Base-by-base conservation (phyloP, 2,797 vertebrate species). In the Sebastes vulpes region DNA sequence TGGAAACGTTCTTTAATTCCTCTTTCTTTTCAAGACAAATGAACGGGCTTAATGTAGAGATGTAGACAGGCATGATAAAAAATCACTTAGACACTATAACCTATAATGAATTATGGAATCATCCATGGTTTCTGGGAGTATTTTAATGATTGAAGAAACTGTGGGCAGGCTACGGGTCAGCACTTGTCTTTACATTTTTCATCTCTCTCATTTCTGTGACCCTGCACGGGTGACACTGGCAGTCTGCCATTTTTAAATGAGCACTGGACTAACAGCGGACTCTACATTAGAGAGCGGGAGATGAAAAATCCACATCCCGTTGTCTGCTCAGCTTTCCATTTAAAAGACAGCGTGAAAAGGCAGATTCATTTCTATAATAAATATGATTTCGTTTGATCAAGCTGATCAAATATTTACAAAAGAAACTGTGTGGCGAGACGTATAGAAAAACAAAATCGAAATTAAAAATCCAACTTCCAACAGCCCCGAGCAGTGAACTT, bases 101-200 rank as follows among this genome's bases (percentile, higher is more conserved):
- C 85, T 83, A 92, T 95, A 89, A 96, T 95, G 95, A 92, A 84
- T 89, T 91, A 89, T 86, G 87, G 94, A 95, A 94, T 94, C 77
- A 82, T 92, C 82, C 88, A 63, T 65, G 79, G 88, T 94, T 93
- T 83, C 90, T 80, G 75, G 91, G 91, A 92, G 88, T 93, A 95
- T 96, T 96, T 96, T 96, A 96, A 96, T 96, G 96, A 96, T 96
- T 95, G 94, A 93, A 92, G 90, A 95, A 95, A 87, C 90, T 75
- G 90, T 83, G 89, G 93, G 90, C 81, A 87, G 81, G 94, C 88
- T 89, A 94, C 74, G 95, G 96, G 95, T 97, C 95, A 95, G 88
- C 72, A 92, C 90, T 91, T 81, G 91, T 92, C 94, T 95, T 95
- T 95, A 92, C 91, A 93, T 91, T 92, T 93, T 89, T 94, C 59